These are phyloP conservation scores for Caenorhabditis drosophilae DNA, from an alignment of 2,888 invertebrate species.

Conservation along the genomic window DNA sequence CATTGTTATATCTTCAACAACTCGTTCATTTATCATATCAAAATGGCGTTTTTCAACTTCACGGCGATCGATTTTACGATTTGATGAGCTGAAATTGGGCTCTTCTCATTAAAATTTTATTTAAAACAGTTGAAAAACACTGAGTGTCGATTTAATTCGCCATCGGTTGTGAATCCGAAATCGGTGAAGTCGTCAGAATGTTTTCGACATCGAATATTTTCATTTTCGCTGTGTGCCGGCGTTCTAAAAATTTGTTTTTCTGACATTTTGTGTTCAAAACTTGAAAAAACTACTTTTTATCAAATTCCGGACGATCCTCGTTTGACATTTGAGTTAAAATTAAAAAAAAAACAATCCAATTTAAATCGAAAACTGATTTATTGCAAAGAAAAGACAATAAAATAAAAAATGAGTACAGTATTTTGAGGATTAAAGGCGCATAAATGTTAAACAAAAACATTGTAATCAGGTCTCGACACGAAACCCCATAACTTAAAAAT, in stretches of 20 bases:
- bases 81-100: too few species aligned
- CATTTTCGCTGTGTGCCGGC: constrained; percentile 8
- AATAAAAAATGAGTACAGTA: too few species aligned
- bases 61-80: constrained; percentile 6
- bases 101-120: constrained; percentile 1
- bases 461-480: too few species aligned
- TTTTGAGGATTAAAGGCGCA: too few species aligned
- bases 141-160: constrained; percentile 28
- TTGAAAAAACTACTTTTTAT: neutral
- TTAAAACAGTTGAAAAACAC: constrained; percentile 5
- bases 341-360: neutral
- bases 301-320: neutral
- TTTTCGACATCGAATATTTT: neutral
- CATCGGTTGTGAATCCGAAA: constrained; percentile 28
- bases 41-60: constrained; percentile 60
- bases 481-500: too few species aligned
- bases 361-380: neutral
- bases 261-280: too few species aligned
- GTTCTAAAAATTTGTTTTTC: too few species aligned
- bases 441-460: too few species aligned
- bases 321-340: neutral
- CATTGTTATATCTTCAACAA: constrained; percentile 94
- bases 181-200: constrained; percentile 9
- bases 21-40: constrained; percentile 78
- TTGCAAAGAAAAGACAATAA: neutral